phyloP scores from a whole-genome alignment of 2,113 vertebrate species.

The Nothocercus julius region DNA sequence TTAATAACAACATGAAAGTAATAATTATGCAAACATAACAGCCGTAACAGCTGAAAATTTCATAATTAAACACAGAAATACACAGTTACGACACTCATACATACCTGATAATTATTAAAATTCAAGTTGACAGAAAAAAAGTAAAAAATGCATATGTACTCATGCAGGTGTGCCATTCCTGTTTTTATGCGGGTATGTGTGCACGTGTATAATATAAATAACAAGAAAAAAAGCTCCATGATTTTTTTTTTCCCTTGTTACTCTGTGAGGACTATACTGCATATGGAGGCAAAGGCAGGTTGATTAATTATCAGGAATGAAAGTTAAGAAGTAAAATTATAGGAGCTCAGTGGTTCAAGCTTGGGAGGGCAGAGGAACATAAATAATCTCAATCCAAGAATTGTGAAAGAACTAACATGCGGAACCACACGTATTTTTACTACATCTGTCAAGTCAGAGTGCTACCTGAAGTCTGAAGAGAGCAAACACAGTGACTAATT shows the following conservation, averaged over 20 bases:
- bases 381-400: slow-evolving; percentile 43
- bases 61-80: not conserved
- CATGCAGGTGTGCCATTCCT: not conserved
- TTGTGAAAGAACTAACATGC: not conserved
- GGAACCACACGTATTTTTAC: slow-evolving; percentile 8
- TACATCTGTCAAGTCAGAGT: not conserved
- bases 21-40: not conserved
- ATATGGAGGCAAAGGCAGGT: not conserved
- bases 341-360: slow-evolving; percentile 23
- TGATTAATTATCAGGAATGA: slow-evolving; percentile 45
- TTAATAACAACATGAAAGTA: not conserved
- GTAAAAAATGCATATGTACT: not conserved
- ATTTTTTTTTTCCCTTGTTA: not conserved
- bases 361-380: slow-evolving; percentile 13
- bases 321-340: slow-evolving; percentile 52
- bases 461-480: not conserved
- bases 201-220: not conserved
- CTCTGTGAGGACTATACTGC: not conserved
- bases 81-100: not conserved
- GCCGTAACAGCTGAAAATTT: not conserved
- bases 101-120: not conserved
- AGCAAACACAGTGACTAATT: not conserved
- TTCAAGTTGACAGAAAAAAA: not conserved
- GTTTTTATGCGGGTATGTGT: not conserved
- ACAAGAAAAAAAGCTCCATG: not conserved